Percentiles rank a stretch among this genome's conserved stretches.
phyloP scores from a whole-genome alignment of 1,140 invertebrate species.

The Pogonognathellus flavescens region DNA sequence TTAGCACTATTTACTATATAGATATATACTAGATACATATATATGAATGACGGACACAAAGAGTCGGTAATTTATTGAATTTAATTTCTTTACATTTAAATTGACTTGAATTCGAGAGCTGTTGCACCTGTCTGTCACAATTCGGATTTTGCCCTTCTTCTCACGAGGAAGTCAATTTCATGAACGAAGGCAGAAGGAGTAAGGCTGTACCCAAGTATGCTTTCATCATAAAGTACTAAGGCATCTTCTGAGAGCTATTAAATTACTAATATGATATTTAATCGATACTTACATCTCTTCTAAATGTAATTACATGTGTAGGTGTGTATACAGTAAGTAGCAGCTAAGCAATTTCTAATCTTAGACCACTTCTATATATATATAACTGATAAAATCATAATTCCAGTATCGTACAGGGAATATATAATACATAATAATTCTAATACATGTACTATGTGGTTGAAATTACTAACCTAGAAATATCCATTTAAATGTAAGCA shows the following conservation, averaged over 20 bases:
- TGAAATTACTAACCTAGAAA: no score
- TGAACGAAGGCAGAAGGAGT: constrained; percentile 28
- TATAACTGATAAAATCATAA: background rate
- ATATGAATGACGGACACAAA: constrained; percentile 24
- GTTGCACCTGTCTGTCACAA: constrained; percentile 53
- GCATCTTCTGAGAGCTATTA: constrained; percentile 41
- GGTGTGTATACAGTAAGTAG: no score
- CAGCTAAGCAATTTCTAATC: no score
- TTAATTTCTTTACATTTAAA: constrained; percentile 45
- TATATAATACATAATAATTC: no score
- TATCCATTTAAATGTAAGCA: no score
- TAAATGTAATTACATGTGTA: no score
- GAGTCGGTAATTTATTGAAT: constrained; percentile 35
- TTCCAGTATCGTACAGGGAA: no score
- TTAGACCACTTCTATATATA: background rate
- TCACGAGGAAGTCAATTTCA: background rate
- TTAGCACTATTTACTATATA: background rate
- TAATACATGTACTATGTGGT: no score
- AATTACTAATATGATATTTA: background rate
- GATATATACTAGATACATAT: background rate
- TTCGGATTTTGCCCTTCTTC: constrained; percentile 21
- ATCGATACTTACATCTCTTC: background rate
- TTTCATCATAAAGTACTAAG: constrained; percentile 57
- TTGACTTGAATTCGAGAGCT: constrained; percentile 53
- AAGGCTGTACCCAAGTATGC: constrained; percentile 60